These are phyloP conservation scores for Sterrhoptilus dennistouni DNA, from an alignment of 2,113 vertebrate genomes.

Conservation along the genomic window DNA sequence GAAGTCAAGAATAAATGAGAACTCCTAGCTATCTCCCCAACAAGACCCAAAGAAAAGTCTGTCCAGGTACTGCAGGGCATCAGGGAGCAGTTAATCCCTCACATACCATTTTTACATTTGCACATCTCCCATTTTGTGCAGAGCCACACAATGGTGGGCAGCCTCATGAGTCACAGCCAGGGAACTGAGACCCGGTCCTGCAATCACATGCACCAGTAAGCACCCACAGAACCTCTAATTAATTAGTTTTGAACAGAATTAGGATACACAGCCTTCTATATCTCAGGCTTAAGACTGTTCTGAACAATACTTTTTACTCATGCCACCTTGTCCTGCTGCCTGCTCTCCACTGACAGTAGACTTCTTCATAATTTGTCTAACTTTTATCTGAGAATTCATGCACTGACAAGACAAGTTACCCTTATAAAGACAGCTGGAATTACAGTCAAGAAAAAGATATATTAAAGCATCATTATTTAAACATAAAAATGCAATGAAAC, in stretches of 20 bases:
- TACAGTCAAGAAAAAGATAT: constrained; percentile 57
- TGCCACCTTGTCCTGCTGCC: background rate
- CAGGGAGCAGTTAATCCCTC: background rate
- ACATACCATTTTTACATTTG: background rate
- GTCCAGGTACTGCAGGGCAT: background rate
- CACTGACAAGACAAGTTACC: constrained; percentile 55
- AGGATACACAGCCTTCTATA: background rate
- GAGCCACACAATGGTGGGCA: background rate
- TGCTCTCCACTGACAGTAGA: background rate
- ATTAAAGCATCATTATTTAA: constrained; percentile 71
- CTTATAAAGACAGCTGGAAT: constrained; percentile 47
- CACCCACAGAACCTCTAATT: background rate
- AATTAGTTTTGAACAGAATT: background rate
- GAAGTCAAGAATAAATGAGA: background rate
- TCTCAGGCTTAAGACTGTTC: background rate
- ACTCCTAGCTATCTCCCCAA: background rate
- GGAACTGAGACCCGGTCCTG: background rate
- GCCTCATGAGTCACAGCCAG: accelerated
- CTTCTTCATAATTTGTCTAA: constrained; percentile 42
- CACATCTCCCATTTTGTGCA: background rate
- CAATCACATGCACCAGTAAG: background rate
- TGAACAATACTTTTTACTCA: background rate
- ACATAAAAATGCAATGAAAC: constrained; percentile 67
- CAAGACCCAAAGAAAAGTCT: background rate
- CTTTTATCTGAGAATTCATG: constrained; percentile 48